Evolutionary conservation across 92 coral and sea anemone genomes (phyloP), one percentile per base, ranked within the genome.

Genomic region (Palythoa heliodiscus): DNA sequence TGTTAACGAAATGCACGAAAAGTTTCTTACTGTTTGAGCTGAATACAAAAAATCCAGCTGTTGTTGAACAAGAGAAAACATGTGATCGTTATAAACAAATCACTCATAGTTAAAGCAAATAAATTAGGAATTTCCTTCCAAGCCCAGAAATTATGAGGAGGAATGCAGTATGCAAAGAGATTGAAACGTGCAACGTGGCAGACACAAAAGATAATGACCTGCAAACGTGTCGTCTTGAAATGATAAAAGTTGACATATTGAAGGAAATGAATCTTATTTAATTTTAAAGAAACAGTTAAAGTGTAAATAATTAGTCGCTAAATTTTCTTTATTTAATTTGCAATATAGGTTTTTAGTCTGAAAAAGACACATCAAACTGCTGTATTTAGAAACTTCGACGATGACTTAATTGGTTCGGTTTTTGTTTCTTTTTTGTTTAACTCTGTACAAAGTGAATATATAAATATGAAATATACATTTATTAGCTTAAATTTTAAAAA

Each of bases 151-250:
- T 50, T 17, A 52, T 75, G 79, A 24, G 66, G 24, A 75, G 79
- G 20, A 75, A 75, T 52, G 79, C 79, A 12, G 52, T 75, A 5
- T 80, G 84, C 43, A 74, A 80, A 3, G 84, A 80, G 22, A 64
- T 50, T 22, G 84, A 79, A 63, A 79, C 22, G 84, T 17, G 35
- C 25, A 79, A 61, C 3, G 20, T 40, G 15, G 54, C 43, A 63
- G 84, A 47, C 52, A 37, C 55, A 12, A 47, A 11, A 50, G 84
- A 75, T 12, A 48, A 66, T 6, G 47, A 74, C 2, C 60, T 80
- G 5, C 53, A 64, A 14, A 52, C 24, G 8, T 22, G 67, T 54
- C 67, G 67, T 54, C 67, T 76, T 53, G 66, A 76, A 17, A 53
- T 76, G 81, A 50, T 76, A 55, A 76, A 54, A 50, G 67, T 52